phyloP scores from a whole-genome alignment of 2,113 vertebrate genomes.

The Nerophis ophidion region DNA sequence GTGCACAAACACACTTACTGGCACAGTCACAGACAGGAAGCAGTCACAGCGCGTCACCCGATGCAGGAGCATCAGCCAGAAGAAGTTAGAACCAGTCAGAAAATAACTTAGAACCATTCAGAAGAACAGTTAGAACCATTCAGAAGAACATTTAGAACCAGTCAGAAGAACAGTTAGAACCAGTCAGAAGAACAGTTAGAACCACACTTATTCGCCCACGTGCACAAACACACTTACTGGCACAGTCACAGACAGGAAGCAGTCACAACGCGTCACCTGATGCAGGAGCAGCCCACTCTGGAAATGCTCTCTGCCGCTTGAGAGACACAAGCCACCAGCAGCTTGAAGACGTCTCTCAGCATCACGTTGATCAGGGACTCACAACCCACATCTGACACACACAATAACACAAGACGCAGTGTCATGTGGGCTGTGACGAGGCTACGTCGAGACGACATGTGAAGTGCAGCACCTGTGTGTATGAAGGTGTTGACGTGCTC shows the following conservation, averaged over 20 bases:
- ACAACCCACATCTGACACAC: conserved; percentile 78
- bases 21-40: not conserved
- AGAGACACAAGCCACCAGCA: conserved; percentile 90
- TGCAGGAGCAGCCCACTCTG: conserved; percentile 96
- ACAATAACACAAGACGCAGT: conserved; percentile 1
- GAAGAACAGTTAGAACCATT: too few relatives aligned
- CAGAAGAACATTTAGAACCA: too few relatives aligned
- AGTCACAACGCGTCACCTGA: conserved; percentile 73
- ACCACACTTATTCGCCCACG: not conserved
- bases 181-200: too few relatives aligned
- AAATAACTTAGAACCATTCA: too few relatives aligned
- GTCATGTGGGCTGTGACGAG: not conserved
- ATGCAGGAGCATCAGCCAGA: conserved; percentile 99
- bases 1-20: not conserved
- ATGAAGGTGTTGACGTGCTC: conserved; percentile 93
- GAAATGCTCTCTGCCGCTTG: conserved; percentile 96
- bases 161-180: too few relatives aligned
- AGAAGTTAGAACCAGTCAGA: too few relatives aligned
- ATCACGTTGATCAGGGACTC: conserved; percentile 92
- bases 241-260: not conserved
- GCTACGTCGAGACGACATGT: not conserved
- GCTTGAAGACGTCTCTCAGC: conserved; percentile 92
- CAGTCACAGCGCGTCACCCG: conserved; percentile 68
- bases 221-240: not conserved
- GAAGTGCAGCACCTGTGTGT: conserved; percentile 72